Evolutionary conservation across 2,888 invertebrate genomes (phyloP), one percentile per base, ranked within the genome.

Genomic region (Drosophila tripunctata): DNA sequence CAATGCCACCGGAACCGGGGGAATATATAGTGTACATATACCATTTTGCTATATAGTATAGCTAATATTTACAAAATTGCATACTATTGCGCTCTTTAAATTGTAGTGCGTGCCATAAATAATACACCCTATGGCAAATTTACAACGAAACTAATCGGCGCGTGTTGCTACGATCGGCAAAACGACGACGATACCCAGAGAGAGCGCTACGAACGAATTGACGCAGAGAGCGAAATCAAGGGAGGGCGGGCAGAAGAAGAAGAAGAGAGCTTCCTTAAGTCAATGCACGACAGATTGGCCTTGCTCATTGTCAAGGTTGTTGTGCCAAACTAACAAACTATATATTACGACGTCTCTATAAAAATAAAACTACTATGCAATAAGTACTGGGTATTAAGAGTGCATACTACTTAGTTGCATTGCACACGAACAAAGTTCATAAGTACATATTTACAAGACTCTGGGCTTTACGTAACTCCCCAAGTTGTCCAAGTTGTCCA

Each of bases 1-100:
- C 67, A 71, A 67, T 38, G 67, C 27, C 77, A 73, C 72, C 72
- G 72, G 73, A 76, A 73, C 61, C 54, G 52, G 24, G 21, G 38
- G 48, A 43, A 45, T 51, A 58, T 52, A 33, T 54, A 54, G 31
- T 17, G 33, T 45, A 15, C 33, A 27, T 27, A 27, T 10, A 27
- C n/a, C n/a, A n/a, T n/a, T n/a, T n/a, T n/a, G n/a, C n/a, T n/a
- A n/a, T n/a, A n/a, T n/a, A n/a, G n/a, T 33, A 45, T 33, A 57
- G 17, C 17, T 12, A 2, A 21, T 56, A 36, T 21, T 5, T n/a
- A 21, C 12, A 17, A 17, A 10, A 17, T 17, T 17, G 12, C 6
- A 40, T 40, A 43, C 19, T 22, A 40, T 31, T 61, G 61, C 50
- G 35, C 40, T 30, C 17, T 51, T 55, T 40, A 50, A 61, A 54